Base-by-base conservation (phyloP, 1,140 invertebrate genomes). In the Aradophagus sp. region DNA sequence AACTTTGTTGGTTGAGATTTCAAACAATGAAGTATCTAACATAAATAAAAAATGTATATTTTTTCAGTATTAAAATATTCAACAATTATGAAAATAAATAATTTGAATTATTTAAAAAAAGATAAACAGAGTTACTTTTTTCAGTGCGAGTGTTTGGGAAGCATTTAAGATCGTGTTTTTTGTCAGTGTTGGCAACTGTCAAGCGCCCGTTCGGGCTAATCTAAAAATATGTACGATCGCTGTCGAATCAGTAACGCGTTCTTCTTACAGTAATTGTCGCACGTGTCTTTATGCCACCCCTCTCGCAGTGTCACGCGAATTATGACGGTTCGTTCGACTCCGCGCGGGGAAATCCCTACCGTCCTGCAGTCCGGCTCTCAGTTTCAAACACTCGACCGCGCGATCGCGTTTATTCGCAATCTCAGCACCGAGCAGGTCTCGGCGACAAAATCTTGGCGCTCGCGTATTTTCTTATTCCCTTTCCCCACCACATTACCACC, bases 361-460 rank as follows among this genome's bases (percentile, higher is more conserved):
- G 65, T 59, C 53, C 47, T 8, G 32, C 42, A n/a, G 36, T 19
- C 35, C 39, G 27, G 31, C 32, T 23, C 42, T 48, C 48, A 61
- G 35, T 56, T 29, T 13, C 7, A 50, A 56, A 34, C 65, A 48
- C 34, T 61, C 55, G 34, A 48, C 31, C 55, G 41, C 11, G 35
- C 53, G 48, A 55, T 61, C 65, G 50, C 56, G 55, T 56, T 55
- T 69, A 56, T 62, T 56, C 58, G 36, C 58, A 52, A 69, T 41
- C 47, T 50, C 42, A 41, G 39, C 50, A 31, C 36, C 65, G 47
- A 62, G 56, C 50, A 26, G 55, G 48, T 47, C 47, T 61, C 38
- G 34, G 17, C 23, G 44, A 27, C 53, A 52, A 59, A n/a, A n/a
- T n/a, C 3, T 52, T 56, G 23, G 32, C 39, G 14, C 13, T 34